Percentiles rank a stretch among this genome's conserved stretches.
These are phyloP conservation scores for Dermolepida albohirtum DNA, from an alignment of 2,888 invertebrate genomes.

Conservation along the genomic window DNA sequence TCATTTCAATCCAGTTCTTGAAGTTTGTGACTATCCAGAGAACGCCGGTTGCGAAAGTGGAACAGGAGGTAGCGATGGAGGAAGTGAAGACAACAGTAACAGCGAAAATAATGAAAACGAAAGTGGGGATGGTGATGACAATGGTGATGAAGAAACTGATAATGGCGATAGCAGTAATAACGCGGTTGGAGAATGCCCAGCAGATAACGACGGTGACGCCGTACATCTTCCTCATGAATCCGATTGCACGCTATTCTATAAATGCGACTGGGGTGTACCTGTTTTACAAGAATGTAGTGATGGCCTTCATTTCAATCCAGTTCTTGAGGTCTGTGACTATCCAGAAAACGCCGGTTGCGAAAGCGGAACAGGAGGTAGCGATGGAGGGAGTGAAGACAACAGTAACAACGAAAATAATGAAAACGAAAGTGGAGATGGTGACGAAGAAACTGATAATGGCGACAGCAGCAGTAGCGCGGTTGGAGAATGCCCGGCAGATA, in stretches of 20 bases:
- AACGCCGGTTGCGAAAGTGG: conserved; percentile 21
- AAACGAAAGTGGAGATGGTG: not conserved
- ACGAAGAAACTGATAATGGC: not conserved
- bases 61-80: not conserved
- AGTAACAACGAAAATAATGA: not conserved
- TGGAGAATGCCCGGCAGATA: conserved; percentile 23
- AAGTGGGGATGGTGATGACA: not conserved
- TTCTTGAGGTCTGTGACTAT: conserved; percentile 21
- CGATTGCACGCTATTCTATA: conserved; percentile 1
- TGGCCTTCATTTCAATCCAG: conserved; percentile 31
- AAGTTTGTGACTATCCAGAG: conserved; percentile 32
- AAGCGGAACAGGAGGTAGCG: conserved; percentile 4
- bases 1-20: conserved; percentile 14
- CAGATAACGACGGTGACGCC: too few relatives aligned
- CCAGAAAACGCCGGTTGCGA: conserved; percentile 25
- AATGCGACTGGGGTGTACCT: conserved; percentile 21
- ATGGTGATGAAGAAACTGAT: conserved; percentile 1
- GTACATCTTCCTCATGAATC: too few relatives aligned
- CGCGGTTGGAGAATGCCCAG: too few relatives aligned
- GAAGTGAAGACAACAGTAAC: not conserved
- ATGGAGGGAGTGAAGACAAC: not conserved
- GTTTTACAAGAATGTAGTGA: conserved; percentile 7
- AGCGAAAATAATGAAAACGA: not conserved
- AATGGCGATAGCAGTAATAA: not conserved
- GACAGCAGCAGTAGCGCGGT: not conserved